Evolutionary conservation across 1,140 invertebrate species (phyloP).

Genomic region (Mercenaria mercenaria): DNA sequence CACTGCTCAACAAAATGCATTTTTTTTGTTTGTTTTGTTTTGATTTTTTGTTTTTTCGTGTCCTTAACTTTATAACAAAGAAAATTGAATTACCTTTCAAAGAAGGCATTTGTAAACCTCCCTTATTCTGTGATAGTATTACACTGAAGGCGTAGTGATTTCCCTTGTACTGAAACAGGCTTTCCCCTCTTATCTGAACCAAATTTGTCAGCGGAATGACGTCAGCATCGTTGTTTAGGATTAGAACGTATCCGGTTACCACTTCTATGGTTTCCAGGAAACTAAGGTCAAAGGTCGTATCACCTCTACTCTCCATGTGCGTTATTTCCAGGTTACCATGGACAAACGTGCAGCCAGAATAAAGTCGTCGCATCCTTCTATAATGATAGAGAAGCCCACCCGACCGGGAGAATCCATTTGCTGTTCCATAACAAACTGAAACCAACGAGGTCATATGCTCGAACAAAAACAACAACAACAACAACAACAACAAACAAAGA

Average conservation of each 20-base stretch:
- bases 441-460: too few species aligned
- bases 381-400: not conserved
- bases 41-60: too few species aligned
- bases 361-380: not conserved
- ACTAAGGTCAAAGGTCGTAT: not conserved
- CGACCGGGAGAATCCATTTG: not conserved
- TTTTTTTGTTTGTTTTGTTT: too few species aligned
- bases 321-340: conserved; percentile 16
- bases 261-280: conserved; percentile 19
- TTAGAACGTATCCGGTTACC: conserved; percentile 10
- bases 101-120: conserved; percentile 2
- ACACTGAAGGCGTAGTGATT: not conserved
- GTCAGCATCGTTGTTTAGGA: not conserved
- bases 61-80: too few species aligned
- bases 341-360: not conserved
- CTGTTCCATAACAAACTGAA: conserved; percentile 17
- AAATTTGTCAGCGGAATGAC: conserved; percentile 5
- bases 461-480: too few species aligned
- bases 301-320: not conserved
- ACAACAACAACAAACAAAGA: too few species aligned
- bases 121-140: not conserved
- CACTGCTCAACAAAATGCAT: too few species aligned
- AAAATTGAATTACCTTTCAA: conserved; percentile 23
- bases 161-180: not conserved
- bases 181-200: not conserved